phyloP scores from a whole-genome alignment of 64 coral and sea anemone species.

The Stichodactyla mertensii region DNA sequence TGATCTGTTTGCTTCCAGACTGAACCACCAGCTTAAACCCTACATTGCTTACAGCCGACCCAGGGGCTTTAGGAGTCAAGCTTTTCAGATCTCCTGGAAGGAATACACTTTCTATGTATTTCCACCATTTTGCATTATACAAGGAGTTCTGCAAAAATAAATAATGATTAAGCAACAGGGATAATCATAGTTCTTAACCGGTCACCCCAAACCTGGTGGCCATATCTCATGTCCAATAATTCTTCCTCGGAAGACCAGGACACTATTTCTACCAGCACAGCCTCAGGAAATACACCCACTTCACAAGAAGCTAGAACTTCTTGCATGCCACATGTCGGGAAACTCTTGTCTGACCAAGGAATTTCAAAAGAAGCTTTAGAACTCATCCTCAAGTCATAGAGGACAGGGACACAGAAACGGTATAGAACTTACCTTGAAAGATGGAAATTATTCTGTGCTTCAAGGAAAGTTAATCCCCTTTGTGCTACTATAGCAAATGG shows the following conservation, averaged over 20 bases:
- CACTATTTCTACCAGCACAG: neutral
- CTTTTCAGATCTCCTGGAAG: constrained; percentile 25
- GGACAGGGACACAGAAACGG: constrained; percentile 25
- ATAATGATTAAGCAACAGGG: constrained; percentile 5
- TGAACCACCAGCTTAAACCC: neutral
- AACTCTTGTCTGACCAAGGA: neutral
- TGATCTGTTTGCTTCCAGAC: constrained; percentile 21
- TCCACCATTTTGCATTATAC: constrained; percentile 31
- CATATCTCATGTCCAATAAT: constrained; percentile 15
- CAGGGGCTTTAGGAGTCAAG: neutral
- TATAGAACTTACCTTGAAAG: constrained; percentile 21
- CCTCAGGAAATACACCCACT: neutral
- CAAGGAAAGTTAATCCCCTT: constrained; percentile 36
- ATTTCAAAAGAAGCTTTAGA: constrained; percentile 13
- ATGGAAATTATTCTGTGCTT: constrained; percentile 10
- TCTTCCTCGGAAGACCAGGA: neutral
- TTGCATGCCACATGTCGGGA: constrained; percentile 17
- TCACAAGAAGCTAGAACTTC: neutral
- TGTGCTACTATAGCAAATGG: constrained; percentile 20
- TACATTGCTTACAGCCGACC: constrained; percentile 11
- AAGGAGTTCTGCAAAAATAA: constrained; percentile 24
- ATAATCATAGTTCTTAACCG: constrained; percentile 17
- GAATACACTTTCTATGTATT: constrained; percentile 28
- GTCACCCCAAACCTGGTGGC: constrained; percentile 27
- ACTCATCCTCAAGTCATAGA: constrained; percentile 20